These are phyloP conservation scores for Cynoglossus semilaevis DNA, from an alignment of 2,113 vertebrate species.

Conservation along the genomic window DNA sequence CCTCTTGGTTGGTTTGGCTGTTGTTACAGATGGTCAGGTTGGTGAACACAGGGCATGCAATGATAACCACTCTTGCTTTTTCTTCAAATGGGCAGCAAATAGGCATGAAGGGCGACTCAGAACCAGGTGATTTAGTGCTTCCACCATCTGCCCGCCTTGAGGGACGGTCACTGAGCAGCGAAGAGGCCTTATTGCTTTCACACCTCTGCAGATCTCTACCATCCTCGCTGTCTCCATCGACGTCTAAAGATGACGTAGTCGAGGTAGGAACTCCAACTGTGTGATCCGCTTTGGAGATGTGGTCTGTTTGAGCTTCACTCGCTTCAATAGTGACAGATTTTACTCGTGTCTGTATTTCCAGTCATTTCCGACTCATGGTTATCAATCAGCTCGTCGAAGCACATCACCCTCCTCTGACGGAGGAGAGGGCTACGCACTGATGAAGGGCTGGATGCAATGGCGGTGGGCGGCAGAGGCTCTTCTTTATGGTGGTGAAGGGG, in stretches of 20 bases:
- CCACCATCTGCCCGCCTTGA: constrained; percentile 65
- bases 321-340: constrained; percentile 29
- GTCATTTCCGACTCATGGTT: constrained; percentile 65
- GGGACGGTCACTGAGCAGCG: constrained; percentile 57
- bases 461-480: constrained; percentile 67
- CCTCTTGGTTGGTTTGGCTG: constrained; percentile 57
- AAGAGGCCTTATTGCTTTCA: constrained; percentile 58
- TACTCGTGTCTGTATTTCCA: constrained; percentile 43
- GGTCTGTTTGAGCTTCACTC: constrained; percentile 11
- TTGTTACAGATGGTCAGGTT: constrained; percentile 69
- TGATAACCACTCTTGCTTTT: constrained; percentile 40
- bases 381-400: constrained; percentile 77
- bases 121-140: rapidly evolving
- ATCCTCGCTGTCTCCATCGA: constrained; percentile 59
- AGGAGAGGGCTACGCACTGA: constrained; percentile 83
- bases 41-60: not conserved
- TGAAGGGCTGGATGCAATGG: constrained; percentile 74
- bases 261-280: constrained; percentile 55
- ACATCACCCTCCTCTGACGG: constrained; percentile 81
- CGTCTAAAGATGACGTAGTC: constrained; percentile 63
- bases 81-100: constrained; percentile 55
- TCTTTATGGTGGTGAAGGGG: constrained; percentile 68
- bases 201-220: constrained; percentile 54
- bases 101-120: constrained; percentile 69
- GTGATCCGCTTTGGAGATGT: constrained; percentile 48